Conservation (phyloP, 2,888 invertebrate genomes). For the Chaitophorus viminalis region DNA sequence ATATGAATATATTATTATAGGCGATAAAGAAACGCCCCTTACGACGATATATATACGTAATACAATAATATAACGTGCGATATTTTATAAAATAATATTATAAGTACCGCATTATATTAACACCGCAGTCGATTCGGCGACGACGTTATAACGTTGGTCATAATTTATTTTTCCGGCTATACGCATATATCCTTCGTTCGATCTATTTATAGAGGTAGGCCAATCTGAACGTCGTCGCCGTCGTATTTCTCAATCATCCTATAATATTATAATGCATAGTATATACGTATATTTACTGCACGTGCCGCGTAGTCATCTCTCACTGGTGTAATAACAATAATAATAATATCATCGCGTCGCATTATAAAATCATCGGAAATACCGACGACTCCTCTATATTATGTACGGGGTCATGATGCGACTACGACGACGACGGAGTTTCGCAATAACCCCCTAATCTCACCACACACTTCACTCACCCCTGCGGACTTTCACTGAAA, state of each 20-base stretch:
- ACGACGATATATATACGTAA: neutral
- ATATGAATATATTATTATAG: too few species aligned
- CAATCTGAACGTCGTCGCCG: neutral
- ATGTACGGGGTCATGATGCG: neutral
- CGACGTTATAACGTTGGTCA: neutral
- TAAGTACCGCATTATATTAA: too few species aligned
- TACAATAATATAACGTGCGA: neutral
- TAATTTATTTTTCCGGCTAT: neutral
- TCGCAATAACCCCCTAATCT: constrained; percentile 23
- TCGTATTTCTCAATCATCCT: neutral
- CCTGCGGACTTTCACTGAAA: constrained; percentile 49
- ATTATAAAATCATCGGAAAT: constrained; percentile 1
- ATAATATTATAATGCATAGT: too few species aligned
- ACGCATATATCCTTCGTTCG: neutral
- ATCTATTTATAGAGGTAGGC: neutral
- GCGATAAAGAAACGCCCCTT: constrained; percentile 38
- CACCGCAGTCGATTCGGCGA: too few species aligned
- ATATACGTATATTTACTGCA: neutral
- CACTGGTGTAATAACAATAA: neutral
- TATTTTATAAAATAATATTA: neutral
- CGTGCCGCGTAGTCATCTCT: neutral
- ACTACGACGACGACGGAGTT: neutral
- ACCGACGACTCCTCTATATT: too few species aligned
- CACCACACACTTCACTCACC: neutral
- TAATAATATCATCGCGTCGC: neutral